phyloP scores from a whole-genome alignment of 2,113 vertebrate species.

The Artemisiospiza belli region DNA sequence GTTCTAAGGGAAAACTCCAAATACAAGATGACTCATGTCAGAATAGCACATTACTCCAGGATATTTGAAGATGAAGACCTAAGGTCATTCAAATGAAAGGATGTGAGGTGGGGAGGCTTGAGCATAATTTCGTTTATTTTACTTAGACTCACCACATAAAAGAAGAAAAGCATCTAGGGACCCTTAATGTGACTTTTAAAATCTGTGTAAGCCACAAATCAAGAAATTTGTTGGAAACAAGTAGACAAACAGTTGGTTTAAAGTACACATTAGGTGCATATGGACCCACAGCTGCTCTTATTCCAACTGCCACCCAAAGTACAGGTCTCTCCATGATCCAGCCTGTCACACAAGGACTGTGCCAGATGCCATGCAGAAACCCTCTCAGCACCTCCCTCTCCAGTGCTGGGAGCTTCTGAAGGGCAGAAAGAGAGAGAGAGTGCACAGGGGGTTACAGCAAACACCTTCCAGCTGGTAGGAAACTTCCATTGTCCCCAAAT shows the following conservation, averaged over 20 bases:
- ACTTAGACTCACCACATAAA: background rate
- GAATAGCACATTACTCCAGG: background rate
- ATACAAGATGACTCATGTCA: background rate
- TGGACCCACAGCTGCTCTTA: background rate
- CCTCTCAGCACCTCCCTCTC: background rate
- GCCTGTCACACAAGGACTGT: background rate
- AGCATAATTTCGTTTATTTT: background rate
- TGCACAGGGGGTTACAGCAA: background rate
- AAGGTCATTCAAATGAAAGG: background rate
- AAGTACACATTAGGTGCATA: background rate
- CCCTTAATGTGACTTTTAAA: background rate
- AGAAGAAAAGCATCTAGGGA: background rate
- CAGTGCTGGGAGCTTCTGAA: background rate
- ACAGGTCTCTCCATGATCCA: background rate
- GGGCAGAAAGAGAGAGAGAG: background rate
- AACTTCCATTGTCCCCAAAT: background rate
- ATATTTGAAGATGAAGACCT: background rate
- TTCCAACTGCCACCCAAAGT: background rate
- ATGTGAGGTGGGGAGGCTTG: background rate
- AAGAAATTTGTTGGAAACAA: background rate
- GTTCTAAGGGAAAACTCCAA: background rate
- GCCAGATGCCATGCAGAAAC: background rate
- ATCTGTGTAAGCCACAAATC: background rate
- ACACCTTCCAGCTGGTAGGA: constrained; percentile 16
- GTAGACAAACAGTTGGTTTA: background rate